Evolutionary conservation across 2,113 vertebrate species (phyloP).

Genomic region (Sinocyclocheilus rhinocerous): DNA sequence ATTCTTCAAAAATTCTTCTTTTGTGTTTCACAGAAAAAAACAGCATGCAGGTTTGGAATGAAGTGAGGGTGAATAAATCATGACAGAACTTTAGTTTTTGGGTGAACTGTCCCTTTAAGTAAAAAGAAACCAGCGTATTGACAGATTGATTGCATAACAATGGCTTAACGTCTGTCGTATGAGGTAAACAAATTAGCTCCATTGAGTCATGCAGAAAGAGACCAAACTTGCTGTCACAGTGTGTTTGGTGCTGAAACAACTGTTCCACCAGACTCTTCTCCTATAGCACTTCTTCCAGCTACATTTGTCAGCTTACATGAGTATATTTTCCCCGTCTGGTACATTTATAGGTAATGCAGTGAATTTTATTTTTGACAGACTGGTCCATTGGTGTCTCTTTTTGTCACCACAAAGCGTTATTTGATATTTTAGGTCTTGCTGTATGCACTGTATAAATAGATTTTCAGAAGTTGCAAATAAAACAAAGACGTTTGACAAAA

Average conservation of each 20-base stretch:
- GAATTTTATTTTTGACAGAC: slow-evolving; percentile 11
- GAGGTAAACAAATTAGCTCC: slow-evolving; percentile 6
- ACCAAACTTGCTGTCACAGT: background rate
- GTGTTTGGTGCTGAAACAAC: background rate
- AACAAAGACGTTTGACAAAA: background rate
- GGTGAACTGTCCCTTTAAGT: background rate
- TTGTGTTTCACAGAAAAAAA: background rate
- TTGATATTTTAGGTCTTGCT: background rate
- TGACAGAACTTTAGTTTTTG: background rate
- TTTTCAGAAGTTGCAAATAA: background rate
- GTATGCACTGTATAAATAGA: background rate
- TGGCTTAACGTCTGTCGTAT: background rate
- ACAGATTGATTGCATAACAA: slow-evolving; percentile 8
- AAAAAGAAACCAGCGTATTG: background rate
- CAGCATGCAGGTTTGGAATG: background rate
- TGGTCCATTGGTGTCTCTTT: background rate
- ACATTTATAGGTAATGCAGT: slow-evolving; percentile 40
- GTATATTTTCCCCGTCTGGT: background rate
- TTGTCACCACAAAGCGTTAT: background rate
- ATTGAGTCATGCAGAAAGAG: background rate
- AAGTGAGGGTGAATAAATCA: background rate
- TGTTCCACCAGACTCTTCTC: slow-evolving; percentile 19
- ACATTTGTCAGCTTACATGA: background rate
- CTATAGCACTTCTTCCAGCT: slow-evolving; percentile 25
- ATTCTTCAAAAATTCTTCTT: background rate